Evolutionary conservation across 2,113 vertebrate genomes (phyloP).

Genomic region (Ochotona princeps): DNA sequence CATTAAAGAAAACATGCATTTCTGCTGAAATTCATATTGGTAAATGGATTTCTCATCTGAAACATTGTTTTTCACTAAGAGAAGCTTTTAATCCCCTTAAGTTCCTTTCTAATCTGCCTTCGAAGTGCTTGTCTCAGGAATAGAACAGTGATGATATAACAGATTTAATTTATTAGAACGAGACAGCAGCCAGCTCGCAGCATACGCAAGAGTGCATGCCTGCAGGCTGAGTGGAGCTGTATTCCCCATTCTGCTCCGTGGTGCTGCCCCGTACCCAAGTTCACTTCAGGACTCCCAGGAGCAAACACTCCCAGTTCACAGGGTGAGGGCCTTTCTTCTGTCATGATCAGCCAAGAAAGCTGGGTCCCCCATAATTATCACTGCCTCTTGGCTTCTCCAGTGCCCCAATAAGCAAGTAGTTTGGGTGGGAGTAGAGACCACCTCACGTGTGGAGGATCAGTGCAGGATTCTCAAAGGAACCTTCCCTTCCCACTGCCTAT

Average conservation of each 20-base stretch:
- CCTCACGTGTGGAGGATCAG: background rate
- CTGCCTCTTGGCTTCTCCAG: background rate
- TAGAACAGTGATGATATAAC: conserved; percentile 88
- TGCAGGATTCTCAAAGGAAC: background rate
- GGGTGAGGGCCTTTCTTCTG: background rate
- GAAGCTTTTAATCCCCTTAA: conserved; percentile 91
- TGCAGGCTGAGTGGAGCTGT: background rate
- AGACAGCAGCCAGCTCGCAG: conserved; percentile 84
- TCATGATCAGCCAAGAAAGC: background rate
- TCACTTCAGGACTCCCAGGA: background rate
- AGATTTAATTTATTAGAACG: conserved; percentile 89
- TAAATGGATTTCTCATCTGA: conserved; percentile 89
- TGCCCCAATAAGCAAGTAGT: background rate
- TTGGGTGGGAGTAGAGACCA: background rate
- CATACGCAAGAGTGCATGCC: conserved; percentile 72
- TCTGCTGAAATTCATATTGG: conserved; percentile 89
- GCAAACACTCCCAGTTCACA: background rate
- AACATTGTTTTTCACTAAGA: conserved; percentile 89
- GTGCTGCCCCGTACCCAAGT: background rate
- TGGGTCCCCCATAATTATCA: background rate
- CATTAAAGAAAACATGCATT: conserved; percentile 85
- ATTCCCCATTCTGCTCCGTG: background rate
- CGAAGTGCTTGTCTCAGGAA: conserved; percentile 89
- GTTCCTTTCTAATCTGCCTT: conserved; percentile 89
- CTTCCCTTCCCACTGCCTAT: background rate